Percentiles rank a stretch among this genome's conserved stretches.
phyloP scores from a whole-genome alignment of 2,113 vertebrate species.

The Crotalus helleri region DNA sequence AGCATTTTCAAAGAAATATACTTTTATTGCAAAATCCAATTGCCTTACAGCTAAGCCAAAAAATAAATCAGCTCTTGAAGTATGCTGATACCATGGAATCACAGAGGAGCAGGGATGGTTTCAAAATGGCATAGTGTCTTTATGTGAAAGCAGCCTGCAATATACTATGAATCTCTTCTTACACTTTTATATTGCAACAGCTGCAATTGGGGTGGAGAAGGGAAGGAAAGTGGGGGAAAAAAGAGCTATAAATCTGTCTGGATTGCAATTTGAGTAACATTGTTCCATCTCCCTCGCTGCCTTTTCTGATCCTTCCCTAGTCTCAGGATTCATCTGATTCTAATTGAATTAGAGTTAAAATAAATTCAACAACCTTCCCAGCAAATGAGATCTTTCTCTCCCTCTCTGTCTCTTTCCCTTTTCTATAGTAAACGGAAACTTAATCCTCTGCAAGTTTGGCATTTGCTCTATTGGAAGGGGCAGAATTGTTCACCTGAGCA shows the following conservation, averaged over 20 bases:
- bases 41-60: background rate
- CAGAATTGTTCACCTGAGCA: background rate
- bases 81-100: background rate
- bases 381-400: background rate
- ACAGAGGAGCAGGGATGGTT: background rate
- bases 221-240: background rate
- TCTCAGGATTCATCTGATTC: background rate
- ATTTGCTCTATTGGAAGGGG: background rate
- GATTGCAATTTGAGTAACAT: constrained; percentile 20
- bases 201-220: constrained; percentile 10
- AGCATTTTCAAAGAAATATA: background rate
- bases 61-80: background rate
- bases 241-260: constrained; percentile 13
- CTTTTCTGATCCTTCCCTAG: background rate
- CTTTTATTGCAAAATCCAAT: background rate
- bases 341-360: background rate
- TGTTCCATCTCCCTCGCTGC: background rate
- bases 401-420: background rate
- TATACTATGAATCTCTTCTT: background rate
- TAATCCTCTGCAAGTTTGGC: background rate
- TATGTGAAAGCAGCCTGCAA: background rate
- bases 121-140: background rate
- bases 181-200: background rate
- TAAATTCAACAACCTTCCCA: background rate
- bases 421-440: background rate